Evolutionary conservation across 2,888 invertebrate genomes (phyloP), one percentile per base, ranked within the genome.

Genomic region (Nymphalis polychloros): DNA sequence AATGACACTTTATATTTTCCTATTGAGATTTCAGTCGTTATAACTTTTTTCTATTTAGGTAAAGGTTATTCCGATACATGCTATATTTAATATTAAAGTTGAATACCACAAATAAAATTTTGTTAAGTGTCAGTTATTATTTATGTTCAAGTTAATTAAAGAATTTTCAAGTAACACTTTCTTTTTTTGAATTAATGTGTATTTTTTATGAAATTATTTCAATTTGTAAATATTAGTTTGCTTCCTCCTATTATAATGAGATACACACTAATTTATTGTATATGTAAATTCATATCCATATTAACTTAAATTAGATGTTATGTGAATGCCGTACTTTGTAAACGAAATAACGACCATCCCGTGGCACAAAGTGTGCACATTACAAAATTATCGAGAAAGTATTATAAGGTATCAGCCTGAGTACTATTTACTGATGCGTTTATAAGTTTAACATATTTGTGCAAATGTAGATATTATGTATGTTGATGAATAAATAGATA

Each of bases 401-500:
- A 88, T 90, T 89, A 87, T 84, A 71, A 8, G 53, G 79, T 87
- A 85, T 88, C 87, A 86, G 79, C 75, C 73, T 82, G 82, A 79
- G 81, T 84, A 83, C 85, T 75, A 74, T 83, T 84, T 80, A 86
- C 88, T 88, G 88, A 87, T 89, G 84, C 85, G 85, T 87, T 84
- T 87, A 81, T 88, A 89, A 88, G 88, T 86, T 87, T 82, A 87
- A 87, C 84, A 84, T 87, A 88, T 87, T 89, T 91, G 90, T 90
- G 90, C 89, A 90, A 90, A 89, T 92, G 92, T 92, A 92, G 92
- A 91, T 92, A 92, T 90, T 88, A 91, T 89, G 89, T 91, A 92
- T 91, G 92, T 92, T 92, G 91, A 91, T 89, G 92, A 92, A 91
- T 92, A 92, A 92, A 92, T 92, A 92, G 89, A 85, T 87, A 89